Evolutionary conservation across 2,888 invertebrate genomes (phyloP).

Genomic region (Drosophila melanosoma): DNA sequence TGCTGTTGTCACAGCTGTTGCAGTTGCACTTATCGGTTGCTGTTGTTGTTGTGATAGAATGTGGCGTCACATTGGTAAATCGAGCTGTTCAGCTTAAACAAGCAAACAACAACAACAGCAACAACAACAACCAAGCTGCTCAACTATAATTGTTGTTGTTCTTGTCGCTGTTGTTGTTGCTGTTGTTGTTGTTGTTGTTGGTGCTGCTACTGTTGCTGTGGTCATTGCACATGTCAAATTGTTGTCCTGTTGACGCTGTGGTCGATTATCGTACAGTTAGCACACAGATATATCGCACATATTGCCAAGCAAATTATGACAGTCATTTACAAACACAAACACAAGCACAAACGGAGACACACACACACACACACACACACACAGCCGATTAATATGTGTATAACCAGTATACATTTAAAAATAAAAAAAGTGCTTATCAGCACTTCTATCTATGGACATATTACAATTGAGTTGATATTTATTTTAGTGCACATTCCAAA

Average conservation of each 20-base stretch:
- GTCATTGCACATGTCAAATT: conserved; percentile 39
- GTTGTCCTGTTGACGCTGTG: conserved; percentile 64
- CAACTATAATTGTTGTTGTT: conserved; percentile 13
- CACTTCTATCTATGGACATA: not conserved
- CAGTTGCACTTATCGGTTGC: conserved; percentile 25
- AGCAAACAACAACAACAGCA: conserved; percentile 27
- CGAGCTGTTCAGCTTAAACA: conserved; percentile 53
- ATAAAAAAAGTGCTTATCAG: not conserved
- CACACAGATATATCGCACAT: conserved; percentile 49
- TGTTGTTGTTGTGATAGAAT: conserved; percentile 67
- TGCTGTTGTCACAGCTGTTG: conserved; percentile 35
- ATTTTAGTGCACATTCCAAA: not conserved
- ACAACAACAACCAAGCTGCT: conserved; percentile 6
- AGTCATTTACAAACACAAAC: conserved; percentile 29
- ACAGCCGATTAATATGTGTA: not conserved
- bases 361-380: not conserved
- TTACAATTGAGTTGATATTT: not conserved
- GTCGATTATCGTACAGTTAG: conserved; percentile 70
- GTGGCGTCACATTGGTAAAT: conserved; percentile 71
- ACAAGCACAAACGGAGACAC: not conserved
- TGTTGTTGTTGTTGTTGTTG: conserved; percentile 26
- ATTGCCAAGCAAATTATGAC: conserved; percentile 52
- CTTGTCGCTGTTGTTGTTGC: conserved; percentile 20
- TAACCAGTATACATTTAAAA: not conserved
- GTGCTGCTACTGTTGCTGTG: conserved; percentile 47